Percentiles rank a stretch among this genome's conserved stretches.
phyloP scores from a whole-genome alignment of 2,113 vertebrate genomes.

The Machaerirhynchus nigripectus region DNA sequence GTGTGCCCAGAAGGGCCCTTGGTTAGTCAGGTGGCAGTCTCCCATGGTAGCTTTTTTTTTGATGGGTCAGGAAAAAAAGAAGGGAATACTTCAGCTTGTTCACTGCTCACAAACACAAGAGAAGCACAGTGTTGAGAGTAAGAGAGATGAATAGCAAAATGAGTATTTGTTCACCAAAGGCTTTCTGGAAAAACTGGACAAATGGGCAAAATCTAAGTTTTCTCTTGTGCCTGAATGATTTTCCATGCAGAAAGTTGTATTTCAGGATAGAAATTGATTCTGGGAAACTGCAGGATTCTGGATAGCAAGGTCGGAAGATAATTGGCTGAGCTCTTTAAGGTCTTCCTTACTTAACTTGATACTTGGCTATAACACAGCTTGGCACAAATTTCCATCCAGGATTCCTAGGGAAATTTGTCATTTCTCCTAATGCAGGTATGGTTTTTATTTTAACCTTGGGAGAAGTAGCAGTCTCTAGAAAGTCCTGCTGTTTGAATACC shows the following conservation, averaged over 20 bases:
- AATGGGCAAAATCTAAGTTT: not conserved
- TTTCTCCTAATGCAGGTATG: not conserved
- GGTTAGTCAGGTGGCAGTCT: constrained; percentile 40
- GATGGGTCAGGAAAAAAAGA: not conserved
- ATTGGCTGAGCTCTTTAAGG: not conserved
- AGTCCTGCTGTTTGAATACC: not conserved
- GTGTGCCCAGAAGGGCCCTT: not conserved
- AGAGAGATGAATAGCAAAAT: not conserved
- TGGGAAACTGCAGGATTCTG: not conserved
- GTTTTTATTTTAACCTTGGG: constrained; percentile 1
- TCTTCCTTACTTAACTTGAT: not conserved
- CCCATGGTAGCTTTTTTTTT: not conserved
- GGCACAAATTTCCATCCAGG: not conserved
- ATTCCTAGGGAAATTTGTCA: not conserved
- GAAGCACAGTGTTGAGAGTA: accelerated
- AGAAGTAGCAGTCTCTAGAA: not conserved
- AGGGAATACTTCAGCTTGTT: not conserved
- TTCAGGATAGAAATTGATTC: not conserved
- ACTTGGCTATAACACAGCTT: not conserved
- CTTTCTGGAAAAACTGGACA: not conserved
- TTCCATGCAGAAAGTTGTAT: not conserved
- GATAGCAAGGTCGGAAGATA: not conserved
- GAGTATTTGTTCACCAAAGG: not conserved
- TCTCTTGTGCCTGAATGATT: not conserved
- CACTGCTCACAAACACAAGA: not conserved